A percentile compares a stretch with the other conserved stretches of the same genome.
Conservation (phyloP, 2,113 vertebrate genomes). For the Anhinga rufa region DNA sequence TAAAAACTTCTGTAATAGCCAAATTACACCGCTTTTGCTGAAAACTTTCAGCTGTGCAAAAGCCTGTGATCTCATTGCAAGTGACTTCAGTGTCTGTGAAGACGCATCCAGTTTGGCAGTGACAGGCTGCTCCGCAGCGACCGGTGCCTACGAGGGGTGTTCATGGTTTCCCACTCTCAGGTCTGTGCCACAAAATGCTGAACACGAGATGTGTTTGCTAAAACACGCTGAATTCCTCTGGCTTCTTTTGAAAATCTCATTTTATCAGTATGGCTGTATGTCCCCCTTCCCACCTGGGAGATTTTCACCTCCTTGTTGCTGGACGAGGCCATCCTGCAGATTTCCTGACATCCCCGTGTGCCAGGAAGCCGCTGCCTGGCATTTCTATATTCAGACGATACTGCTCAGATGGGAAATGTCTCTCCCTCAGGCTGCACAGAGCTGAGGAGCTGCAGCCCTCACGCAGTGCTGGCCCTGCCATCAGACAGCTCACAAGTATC, state of each 20-base stretch:
- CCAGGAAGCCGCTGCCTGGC: not conserved
- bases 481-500: not conserved
- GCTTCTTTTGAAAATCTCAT: not conserved
- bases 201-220: not conserved
- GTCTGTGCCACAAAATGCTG: not conserved
- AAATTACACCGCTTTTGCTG: not conserved
- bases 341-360: not conserved
- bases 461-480: not conserved
- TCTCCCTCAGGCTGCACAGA: not conserved
- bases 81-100: not conserved
- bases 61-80: not conserved
- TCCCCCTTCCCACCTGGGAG: not conserved
- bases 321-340: not conserved
- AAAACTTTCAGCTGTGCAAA: not conserved
- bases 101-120: not conserved
- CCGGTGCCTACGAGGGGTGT: accelerated
- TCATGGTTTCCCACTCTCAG: not conserved
- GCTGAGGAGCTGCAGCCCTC: not conserved
- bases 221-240: not conserved
- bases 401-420: not conserved
- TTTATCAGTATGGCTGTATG: not conserved
- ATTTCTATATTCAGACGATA: not conserved
- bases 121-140: not conserved
- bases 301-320: not conserved
- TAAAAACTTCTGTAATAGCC: not conserved